Evolutionary conservation across 2,113 vertebrate genomes (phyloP).

Genomic region (Gasterosteus aculeatus): DNA sequence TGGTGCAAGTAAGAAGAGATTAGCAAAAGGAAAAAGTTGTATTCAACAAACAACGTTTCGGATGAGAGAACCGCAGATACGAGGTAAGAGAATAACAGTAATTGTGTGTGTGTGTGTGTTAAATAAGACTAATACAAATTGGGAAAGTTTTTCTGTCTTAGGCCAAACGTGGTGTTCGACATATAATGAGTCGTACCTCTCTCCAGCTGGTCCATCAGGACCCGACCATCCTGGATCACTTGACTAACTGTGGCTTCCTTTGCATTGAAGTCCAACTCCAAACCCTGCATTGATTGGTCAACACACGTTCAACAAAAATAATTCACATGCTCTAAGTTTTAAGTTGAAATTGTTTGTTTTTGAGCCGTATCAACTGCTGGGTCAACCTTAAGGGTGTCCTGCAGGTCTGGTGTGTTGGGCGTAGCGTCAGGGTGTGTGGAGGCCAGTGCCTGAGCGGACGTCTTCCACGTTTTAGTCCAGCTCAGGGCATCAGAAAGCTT

Average conservation of each 20-base stretch:
- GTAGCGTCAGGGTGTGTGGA: slow-evolving; percentile 84
- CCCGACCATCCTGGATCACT: slow-evolving; percentile 79
- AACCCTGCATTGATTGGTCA: slow-evolving; percentile 74
- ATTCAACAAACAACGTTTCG: neutral
- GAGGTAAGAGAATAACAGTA: neutral
- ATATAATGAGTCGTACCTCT: slow-evolving; percentile 82
- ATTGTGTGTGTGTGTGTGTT: neutral
- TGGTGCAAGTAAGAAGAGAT: neutral
- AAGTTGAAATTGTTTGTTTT: neutral
- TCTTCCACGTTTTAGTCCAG: slow-evolving; percentile 87
- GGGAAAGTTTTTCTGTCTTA: slow-evolving; percentile 29
- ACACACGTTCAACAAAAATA: slow-evolving; percentile 1
- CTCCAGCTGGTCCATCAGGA: slow-evolving; percentile 85
- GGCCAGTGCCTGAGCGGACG: slow-evolving; percentile 79
- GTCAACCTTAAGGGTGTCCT: slow-evolving; percentile 88
- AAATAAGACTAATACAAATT: slow-evolving; percentile 33
- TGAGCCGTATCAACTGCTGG: neutral
- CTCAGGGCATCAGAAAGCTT: slow-evolving; percentile 83
- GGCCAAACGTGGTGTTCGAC: neutral
- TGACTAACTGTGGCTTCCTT: slow-evolving; percentile 80
- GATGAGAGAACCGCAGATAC: slow-evolving; percentile 6
- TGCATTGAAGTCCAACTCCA: slow-evolving; percentile 83
- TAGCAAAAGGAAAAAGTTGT: neutral
- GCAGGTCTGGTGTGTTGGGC: slow-evolving; percentile 81
- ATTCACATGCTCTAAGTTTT: neutral